Percentiles rank a stretch among this genome's conserved stretches.
Evolutionary conservation across 2,113 vertebrate genomes (phyloP).

Genomic region (Cochlearius cochlearius): DNA sequence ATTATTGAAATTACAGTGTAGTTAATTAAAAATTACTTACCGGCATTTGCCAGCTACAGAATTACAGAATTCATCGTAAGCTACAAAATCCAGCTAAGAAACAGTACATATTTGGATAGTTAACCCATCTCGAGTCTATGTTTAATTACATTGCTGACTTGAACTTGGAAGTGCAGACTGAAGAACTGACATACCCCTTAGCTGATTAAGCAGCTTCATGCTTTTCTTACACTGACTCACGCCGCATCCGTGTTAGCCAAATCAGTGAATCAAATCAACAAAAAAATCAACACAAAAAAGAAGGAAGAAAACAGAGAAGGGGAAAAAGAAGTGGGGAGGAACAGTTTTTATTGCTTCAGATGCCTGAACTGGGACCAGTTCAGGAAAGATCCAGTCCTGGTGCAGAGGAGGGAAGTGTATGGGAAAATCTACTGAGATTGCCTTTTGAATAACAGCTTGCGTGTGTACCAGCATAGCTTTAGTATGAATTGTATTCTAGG

Average conservation of each 20-base stretch:
- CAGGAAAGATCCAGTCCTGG: background rate
- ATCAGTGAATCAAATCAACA: background rate
- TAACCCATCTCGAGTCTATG: background rate
- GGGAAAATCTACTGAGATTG: background rate
- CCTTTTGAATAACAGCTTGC: background rate
- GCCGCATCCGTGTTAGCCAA: accelerated
- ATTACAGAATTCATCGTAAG: background rate
- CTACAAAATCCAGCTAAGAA: background rate
- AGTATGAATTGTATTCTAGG: background rate
- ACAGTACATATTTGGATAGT: background rate
- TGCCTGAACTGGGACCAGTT: background rate
- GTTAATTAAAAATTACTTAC: background rate
- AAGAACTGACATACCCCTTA: background rate
- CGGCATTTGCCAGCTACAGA: background rate
- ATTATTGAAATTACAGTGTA: background rate
- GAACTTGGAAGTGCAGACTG: background rate
- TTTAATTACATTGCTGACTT: conserved; percentile 3
- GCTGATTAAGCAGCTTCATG: background rate
- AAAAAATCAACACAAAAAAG: background rate
- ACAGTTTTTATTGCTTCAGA: background rate
- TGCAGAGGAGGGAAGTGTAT: background rate
- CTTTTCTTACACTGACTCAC: background rate
- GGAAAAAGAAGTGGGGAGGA: accelerated
- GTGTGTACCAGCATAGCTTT: accelerated
- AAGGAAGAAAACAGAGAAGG: background rate